Base-by-base conservation (phyloP, 2,888 invertebrate species). In the Hirudinaria manillensis region DNA sequence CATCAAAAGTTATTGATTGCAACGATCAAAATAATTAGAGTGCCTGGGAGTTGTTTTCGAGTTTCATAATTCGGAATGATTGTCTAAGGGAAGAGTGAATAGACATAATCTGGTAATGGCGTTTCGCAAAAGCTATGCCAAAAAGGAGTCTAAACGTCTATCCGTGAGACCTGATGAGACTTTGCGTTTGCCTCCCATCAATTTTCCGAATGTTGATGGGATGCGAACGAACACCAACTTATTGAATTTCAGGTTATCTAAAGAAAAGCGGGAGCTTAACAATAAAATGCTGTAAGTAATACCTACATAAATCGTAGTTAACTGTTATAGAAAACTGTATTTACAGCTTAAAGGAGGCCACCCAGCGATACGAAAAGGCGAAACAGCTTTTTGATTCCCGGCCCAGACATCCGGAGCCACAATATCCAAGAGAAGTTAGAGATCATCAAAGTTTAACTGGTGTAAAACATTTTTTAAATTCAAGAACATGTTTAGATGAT, bases 171-270 rank as follows among this genome's bases (percentile, higher is more conserved):
- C 74, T 34, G 66, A 74, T 66, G 74, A 66, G 27, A 70, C 77
- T 68, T 82, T 83, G 6, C 79, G 82, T n/a, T 80, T 84, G 34
- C 84, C 84, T 34, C 84, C 84, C 7, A 84, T 84, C 51, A 79
- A 78, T 45, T 81, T 79, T 55, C 83, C 83, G 27, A 77, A 78
- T 36, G 1, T 36, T n/a, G n/a, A 36, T 4, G 73, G 34, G 16
- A 61, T 65, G 36, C 56, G 61, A 36, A 73, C 73, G 10, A 73
- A 73, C 34, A 27, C 34, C 19, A 27, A 36, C 21, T 29, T 73
- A 34, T 38, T 73, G 34, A 73, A 73, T 29, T 73, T 56, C 38
- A 51, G 56, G 19, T n/a, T 56, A 0, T 61, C 73, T 27, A 73
- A 27, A 24, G 36, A 65, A 32, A 73, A 73, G 65, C 27, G 38